Evolutionary conservation across 2,113 vertebrate genomes (phyloP), one percentile per base, ranked within the genome.

Genomic region (Martes martes): DNA sequence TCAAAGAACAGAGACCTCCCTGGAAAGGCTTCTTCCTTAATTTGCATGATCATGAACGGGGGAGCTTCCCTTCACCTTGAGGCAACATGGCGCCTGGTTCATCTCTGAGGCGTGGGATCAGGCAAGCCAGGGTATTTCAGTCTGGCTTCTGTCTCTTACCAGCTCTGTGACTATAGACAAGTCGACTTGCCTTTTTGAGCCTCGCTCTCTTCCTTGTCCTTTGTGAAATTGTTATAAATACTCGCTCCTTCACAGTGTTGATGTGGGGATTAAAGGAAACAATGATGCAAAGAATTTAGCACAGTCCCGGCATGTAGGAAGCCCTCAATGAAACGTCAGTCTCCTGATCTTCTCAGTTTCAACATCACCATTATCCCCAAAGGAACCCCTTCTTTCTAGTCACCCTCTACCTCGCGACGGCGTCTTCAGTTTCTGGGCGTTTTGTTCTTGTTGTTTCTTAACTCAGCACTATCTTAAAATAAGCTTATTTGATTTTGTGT

Each of bases 271-370:
- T 28, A 18, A 71, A 63, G 23, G 65, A 84, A 92, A 57, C 24
- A 21, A 59, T 0, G 28, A 26, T 16, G n/a, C 9, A 23, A 78
- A 59, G 78, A n/a, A 36, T 4, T 0, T 2, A 24, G 31, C 6
- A 2, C 15, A 11, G 7, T 11, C 33, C 36, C 47, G 7, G 15
- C 0, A 3, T 0, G 7, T 7, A 1, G 45, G 69, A 18, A 11
- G 33, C 57, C 36, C 31, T 63, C 47, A 1, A 5, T 18, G 23
- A 87, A 93, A 36, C 0, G 0, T 2, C 3, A 0, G 10, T 15
- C 31, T 88, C 63, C 67, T 28, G 31, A 47, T 45, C 23, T 24
- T 36, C 26, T 82, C 11, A 21, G 91, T 1, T 24, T 21, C 45
- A 14, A 4, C 4, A 4, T n/a, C 3, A 3, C 11, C 18, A 7